Evolutionary conservation across 1,140 invertebrate species (phyloP), one percentile per base, ranked within the genome.

Genomic region (Rhagoletis pomonella): DNA sequence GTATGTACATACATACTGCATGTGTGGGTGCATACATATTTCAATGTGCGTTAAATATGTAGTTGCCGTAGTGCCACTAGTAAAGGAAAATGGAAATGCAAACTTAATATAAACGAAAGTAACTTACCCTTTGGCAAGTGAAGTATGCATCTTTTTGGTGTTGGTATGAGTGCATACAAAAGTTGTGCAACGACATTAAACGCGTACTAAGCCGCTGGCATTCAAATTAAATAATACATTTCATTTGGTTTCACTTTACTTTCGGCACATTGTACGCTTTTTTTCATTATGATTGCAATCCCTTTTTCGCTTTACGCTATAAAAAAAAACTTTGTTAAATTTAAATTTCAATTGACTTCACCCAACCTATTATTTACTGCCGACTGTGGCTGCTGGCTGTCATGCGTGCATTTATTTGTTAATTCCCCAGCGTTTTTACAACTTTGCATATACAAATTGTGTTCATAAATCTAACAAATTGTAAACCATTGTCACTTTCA

Each of bases 401-500:
- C 10, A 55, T 64, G 42, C 44, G 1, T 73, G 42, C 17, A 44
- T 73, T 29, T 44, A 14, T 47, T 39, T 47, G 67, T 62, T 42
- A 17, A 73, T 47, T 47, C 42, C 42, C 42, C 42, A 73, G 67
- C 67, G 67, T 47, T 73, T 73, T 6, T 17, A 39, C 42, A 17
- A 17, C 39, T 44, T 73, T 42, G 42, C 67, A 12, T 44, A 44
- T 42, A 73, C 12, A 73, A 44, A 44, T 73, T 73, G 67, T 17
- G 14, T 0, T 12, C 42, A 73, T 73, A 73, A 73, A 47, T 73
- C 44, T 4, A 29, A 2, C 67, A 73, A 44, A 47, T 73, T 47
- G 44, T 73, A 39, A 10, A 39, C 17, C 67, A 47, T 73, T 73
- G 67, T 73, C 67, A 73, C 42, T 14, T 47, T 73, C 39, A 73